Evolutionary conservation across 1,140 invertebrate genomes (phyloP), one percentile per base, ranked within the genome.

Genomic region (Yoshiicerus persimilis): DNA sequence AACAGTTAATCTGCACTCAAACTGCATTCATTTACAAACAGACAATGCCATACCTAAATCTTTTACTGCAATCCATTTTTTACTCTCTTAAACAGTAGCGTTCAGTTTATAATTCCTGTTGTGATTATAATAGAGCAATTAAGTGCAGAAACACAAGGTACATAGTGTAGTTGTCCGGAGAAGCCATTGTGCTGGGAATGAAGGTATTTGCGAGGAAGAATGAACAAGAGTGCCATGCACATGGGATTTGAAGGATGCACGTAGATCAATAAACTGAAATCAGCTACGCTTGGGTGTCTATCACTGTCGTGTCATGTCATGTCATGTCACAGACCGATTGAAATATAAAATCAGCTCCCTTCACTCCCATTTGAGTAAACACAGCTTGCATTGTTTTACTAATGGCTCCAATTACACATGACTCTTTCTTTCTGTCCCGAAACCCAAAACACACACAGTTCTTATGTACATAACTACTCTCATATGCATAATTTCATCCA

Each of bases 331-430:
- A 56, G 47, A 56, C 20, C 16, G 47, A 56, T 56, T 23, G 36
- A 39, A 83, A 83, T 30, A 83, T 84, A 87, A 47, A 87, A 70
- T 20, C 70, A 87, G 47, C 47, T 56, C 47, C 20, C 47, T 56
- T n/a, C 47, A 16, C 47, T 56, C 47, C 47, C 62, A 84, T 89
- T 87, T 84, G 88, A 89, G 88, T 87, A 87, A 89, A 89, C 84
- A 87, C 86, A 89, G 86, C 86, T 84, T 89, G 86, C 66, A 89
- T 89, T 89, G 88, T 89, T 89, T 89, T 89, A 86, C 86, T 87
- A 89, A 89, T 87, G 88, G 87, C 1, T 89, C 87, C 25, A 77
- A 86, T 89, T 87, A 87, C 88, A 20, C 8, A 13, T 70, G 64
- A 25, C 27, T 86, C 64, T 70, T 70, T 70, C 64, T 70, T n/a